Conservation (phyloP, 2,113 vertebrate species). For the Siniperca chuatsi region DNA sequence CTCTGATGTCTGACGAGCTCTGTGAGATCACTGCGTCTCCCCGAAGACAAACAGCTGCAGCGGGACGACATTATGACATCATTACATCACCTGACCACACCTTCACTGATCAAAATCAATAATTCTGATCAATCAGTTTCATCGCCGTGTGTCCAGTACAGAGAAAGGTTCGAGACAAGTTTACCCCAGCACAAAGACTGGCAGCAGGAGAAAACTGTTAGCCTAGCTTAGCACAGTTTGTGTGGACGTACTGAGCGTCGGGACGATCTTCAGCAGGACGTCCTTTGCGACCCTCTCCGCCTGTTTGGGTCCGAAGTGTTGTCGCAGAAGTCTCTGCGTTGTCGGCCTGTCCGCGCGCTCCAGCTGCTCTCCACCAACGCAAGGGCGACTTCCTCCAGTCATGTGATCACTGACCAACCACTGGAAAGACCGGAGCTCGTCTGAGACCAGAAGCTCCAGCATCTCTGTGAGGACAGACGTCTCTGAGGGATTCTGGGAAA, state of each 20-base stretch:
- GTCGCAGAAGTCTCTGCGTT: neutral
- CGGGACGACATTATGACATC: constrained; percentile 1
- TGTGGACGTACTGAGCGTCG: neutral
- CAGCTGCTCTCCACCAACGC: neutral
- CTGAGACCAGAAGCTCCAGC: constrained; percentile 25
- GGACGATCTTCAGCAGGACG: constrained; percentile 24
- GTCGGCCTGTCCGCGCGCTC: neutral
- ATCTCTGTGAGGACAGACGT: neutral
- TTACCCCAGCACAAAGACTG: neutral
- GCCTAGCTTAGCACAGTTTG: neutral
- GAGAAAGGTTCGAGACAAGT: neutral
- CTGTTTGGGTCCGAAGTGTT: neutral
- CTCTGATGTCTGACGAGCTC: neutral
- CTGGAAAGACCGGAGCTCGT: constrained; percentile 36
- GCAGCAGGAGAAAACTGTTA: neutral
- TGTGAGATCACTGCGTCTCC: constrained; percentile 13
- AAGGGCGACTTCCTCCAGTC: neutral
- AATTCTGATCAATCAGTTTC: neutral
- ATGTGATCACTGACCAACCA: constrained; percentile 19
- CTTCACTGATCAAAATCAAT: neutral
- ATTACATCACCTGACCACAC: neutral
- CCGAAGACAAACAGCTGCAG: constrained; percentile 13
- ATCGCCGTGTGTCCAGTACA: neutral
- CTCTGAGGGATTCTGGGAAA: constrained; percentile 12
- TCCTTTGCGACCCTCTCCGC: neutral